Percentiles rank a stretch among this genome's conserved stretches.
Conservation (phyloP, 2,797 vertebrate genomes). For the Astyanax mexicanus region DNA sequence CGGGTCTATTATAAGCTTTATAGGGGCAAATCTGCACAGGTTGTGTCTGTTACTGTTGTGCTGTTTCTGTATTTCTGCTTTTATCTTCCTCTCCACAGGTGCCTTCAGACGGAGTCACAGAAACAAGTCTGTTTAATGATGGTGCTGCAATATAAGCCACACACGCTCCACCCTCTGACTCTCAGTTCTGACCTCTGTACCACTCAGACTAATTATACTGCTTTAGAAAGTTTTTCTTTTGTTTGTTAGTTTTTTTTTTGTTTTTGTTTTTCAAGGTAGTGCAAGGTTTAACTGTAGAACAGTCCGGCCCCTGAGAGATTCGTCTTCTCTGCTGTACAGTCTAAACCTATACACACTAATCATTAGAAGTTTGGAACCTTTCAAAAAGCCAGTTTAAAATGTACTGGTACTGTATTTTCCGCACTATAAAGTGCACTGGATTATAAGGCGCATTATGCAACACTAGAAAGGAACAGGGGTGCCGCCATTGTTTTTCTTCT, state of each 20-base stretch:
- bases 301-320: neutral
- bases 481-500: too few relatives aligned
- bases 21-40: constrained; percentile 70
- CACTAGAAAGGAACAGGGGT: too few relatives aligned
- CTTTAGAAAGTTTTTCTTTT: too few relatives aligned
- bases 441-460: too few relatives aligned
- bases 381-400: too few relatives aligned
- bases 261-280: neutral
- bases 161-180: neutral
- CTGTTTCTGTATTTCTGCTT: neutral
- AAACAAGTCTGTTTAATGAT: neutral
- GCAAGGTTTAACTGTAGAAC: neutral
- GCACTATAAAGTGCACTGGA: too few relatives aligned
- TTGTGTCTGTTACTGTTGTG: constrained; percentile 55
- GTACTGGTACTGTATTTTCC: too few relatives aligned
- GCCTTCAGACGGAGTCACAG: neutral
- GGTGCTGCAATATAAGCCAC: constrained; percentile 6
- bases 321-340: neutral
- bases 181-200: neutral
- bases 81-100: constrained; percentile 3
- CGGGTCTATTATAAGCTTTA: constrained; percentile 60
- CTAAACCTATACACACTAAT: neutral
- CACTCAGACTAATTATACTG: too few relatives aligned
- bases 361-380: too few relatives aligned
- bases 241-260: neutral